Base-by-base conservation (phyloP, 2,113 vertebrate genomes). In the Callithrix jacchus region DNA sequence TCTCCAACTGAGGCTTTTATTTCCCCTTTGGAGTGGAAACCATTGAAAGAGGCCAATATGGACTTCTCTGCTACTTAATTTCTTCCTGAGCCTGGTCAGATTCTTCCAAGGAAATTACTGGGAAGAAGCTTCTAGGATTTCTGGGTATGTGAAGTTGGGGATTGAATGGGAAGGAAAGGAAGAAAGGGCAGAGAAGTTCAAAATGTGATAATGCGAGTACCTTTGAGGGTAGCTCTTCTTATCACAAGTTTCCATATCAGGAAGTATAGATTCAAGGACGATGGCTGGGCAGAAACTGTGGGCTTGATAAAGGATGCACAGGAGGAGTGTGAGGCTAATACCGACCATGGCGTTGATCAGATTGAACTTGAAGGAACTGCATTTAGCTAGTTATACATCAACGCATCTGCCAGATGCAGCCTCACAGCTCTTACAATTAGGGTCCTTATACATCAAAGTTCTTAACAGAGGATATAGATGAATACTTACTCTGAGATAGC, bases 211-310 rank as follows among this genome's bases (percentile, higher is more conserved):
- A 1, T 8, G n/a, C 47, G 11, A 37, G 8, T 30, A 23, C 18
- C 11, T 30, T 30, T 2, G 8, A 45, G 16, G 8, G 25, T 21
- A 54, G 49, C 45, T 73, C 2, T 42, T 71, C 86, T 27, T 68
- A 23, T 20, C 2, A n/a, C 9, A 9, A 7, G 18, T 18, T 30
- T 42, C 81, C 42, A 1, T 13, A 16, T 61, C n/a, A 87, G 32
- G 12, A 45, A 27, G n/a, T 7, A 10, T 0, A 40, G 58, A 52
- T 6, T 66, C 52, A 42, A 54, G 30, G 79, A 23, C 4, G 2
- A 0, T 0, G 3, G 35, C 0, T 17, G 17, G 54, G 35, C 52
- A 80, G 82, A 47, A 73, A 79, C 47, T 6, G 0, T 52, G 27
- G 37, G 14, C 20, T 40, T 87, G 40, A 13, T 8, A 13, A 47